Evolutionary conservation across 2,113 vertebrate species (phyloP), one percentile per base, ranked within the genome.

Genomic region (Edolisoma coerulescens): DNA sequence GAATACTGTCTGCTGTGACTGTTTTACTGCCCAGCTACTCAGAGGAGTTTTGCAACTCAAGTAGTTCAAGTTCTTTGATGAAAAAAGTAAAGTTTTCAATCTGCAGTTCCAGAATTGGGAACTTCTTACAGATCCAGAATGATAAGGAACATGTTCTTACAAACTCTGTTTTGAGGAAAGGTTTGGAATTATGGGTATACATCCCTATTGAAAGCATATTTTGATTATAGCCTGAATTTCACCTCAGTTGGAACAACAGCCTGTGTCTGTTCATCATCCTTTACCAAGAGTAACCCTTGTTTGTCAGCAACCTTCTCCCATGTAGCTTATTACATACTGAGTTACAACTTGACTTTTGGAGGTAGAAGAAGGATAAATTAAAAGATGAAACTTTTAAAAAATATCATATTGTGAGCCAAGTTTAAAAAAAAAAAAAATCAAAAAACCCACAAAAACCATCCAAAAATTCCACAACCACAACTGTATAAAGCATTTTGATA

Each of bases 1-100:
- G 1, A 60, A 61, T 12, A 16, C 5, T 35, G 16, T 13, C 13
- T 23, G 1, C 9, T 6, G 2, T 33, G 33, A 50, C 27, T 3
- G 0, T 42, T 63, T 23, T 4, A 35, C 22, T 23, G 26, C 10
- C 20, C 42, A 50, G 39, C 6, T 39, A 18, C 44, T 68, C 65
- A 21, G 23, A 70, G 32, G 10, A 59, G 53, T 50, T 75, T 47
- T 64, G 49, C 14, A 76, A 35, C 35, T 68, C 35, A 45, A 71
- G 27, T 26, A 67, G 20, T 9, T 52, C 16, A 24, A 86, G 10
- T 35, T 44, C 15, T 41, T 32, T 14, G 3, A 30, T 14, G 30
- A 44, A 52, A 76, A 37, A 70, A 61, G 23, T 2, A 7, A 16
- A 54, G 9, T 42, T 80, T 88, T n/a, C 13, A 21, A 14, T 52